Evolutionary conservation across 2,888 invertebrate species (phyloP).

Genomic region (Megastigmus dorsalis): DNA sequence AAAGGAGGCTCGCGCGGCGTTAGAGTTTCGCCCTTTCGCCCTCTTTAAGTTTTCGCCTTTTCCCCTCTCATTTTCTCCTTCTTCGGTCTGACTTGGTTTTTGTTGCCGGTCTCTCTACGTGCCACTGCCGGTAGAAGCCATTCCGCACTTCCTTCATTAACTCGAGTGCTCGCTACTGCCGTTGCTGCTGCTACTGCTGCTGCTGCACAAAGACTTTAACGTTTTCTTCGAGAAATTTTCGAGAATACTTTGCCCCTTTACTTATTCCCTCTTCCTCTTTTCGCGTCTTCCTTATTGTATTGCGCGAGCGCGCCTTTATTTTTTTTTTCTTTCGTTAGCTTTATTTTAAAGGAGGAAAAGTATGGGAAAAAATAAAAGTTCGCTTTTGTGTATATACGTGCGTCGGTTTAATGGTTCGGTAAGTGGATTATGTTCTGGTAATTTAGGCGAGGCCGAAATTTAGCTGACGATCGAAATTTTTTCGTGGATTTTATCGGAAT

Average conservation of each 20-base stretch:
- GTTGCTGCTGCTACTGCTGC: not conserved
- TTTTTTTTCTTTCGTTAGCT: not conserved
- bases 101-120: not conserved
- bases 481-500: no score
- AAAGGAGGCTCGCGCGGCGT: no score
- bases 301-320: no score
- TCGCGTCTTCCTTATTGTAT: not conserved
- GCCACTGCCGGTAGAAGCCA: not conserved
- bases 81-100: constrained; percentile 7
- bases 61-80: constrained; percentile 11
- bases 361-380: no score
- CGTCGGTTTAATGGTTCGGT: no score
- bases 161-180: constrained; percentile 38
- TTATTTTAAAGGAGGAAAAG: not conserved
- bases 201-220: constrained; percentile 16
- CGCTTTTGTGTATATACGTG: no score
- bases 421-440: constrained; percentile 5
- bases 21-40: constrained; percentile 13
- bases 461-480: no score
- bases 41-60: constrained; percentile 15
- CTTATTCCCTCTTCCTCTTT: not conserved
- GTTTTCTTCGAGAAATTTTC: constrained; percentile 44
- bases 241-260: not conserved
- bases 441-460: no score
- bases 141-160: constrained; percentile 51